phyloP scores from a whole-genome alignment of 2,113 vertebrate species.

The Montifringilla adamsi region DNA sequence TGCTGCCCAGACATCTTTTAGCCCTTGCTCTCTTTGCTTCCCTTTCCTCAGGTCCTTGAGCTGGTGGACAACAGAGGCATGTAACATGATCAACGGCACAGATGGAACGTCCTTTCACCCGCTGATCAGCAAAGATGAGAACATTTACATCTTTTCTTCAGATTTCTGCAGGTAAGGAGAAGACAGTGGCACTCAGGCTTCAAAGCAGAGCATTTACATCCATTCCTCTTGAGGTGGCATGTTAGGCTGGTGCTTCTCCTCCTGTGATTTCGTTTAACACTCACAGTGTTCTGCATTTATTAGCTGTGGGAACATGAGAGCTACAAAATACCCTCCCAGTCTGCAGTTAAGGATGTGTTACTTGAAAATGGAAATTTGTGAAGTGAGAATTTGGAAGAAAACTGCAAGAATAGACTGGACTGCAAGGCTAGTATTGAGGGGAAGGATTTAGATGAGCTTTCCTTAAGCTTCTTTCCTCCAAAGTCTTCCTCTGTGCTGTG shows the following conservation, averaged over 20 bases:
- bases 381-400: not conserved
- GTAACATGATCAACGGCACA: conserved; percentile 98
- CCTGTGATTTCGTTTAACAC: not conserved
- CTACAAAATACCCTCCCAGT: not conserved
- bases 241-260: not conserved
- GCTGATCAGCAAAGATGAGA: conserved; percentile 81
- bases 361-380: not conserved
- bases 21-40: not conserved
- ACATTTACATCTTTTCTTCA: conserved; percentile 88
- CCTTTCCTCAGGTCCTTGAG: conserved; percentile 73
- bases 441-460: not conserved
- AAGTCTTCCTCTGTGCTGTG: not conserved
- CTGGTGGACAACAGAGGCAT: conserved; percentile 86
- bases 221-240: not conserved
- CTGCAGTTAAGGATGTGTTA: not conserved
- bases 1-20: not conserved
- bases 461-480: not conserved
- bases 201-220: rapidly evolving
- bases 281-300: not conserved
- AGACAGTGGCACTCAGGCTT: not conserved
- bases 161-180: conserved; percentile 91
- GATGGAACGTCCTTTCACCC: conserved; percentile 92
- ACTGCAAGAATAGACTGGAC: not conserved
- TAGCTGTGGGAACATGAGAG: not conserved
- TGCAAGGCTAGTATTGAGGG: not conserved